Evolutionary conservation across 2,888 invertebrate species (phyloP), one percentile per base, ranked within the genome.

Genomic region (Ommatoiulus sabulosus): DNA sequence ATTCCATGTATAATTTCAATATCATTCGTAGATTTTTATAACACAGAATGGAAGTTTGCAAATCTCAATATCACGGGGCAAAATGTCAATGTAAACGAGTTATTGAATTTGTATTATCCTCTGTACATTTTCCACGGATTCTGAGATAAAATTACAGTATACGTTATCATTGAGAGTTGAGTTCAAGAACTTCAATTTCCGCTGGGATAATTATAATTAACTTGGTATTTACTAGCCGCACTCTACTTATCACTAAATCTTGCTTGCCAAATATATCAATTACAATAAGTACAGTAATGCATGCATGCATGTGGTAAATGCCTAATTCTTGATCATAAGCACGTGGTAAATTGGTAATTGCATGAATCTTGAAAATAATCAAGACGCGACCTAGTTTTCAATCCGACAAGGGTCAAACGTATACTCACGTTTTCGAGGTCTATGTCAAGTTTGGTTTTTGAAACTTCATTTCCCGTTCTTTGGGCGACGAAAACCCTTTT

Each of bases 401-500:
- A 8, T 8, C 52, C 52, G 15, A 52, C 10, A n/a, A n/a, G n/a
- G n/a, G n/a, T 7, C 48, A 46, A 46, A 52, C 52, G 8, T 15
- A 52, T 52, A 52, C 52, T 84, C 86, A 93, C 93, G 91, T 93
- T 90, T 84, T 93, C 92, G 52, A 93, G 90, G 10, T 90, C 90
- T 46, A 93, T 91, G 90, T 93, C 93, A 48, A 91, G 90, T 87
- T 91, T 90, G 5, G 91, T 91, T 92, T 92, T 92, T 4, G 92
- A 90, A n/a, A 93, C 92, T 44, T 91, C 90, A 89, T 86, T 90
- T n/a, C 91, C 91, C 10, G 93, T 93, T 44, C 93, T 90, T 85
- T 91, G 91, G 87, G 92, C 92, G 2, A 94, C 93, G 89, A 94
- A 91, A 24, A 94, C 93, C 20, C 91, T 91, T 90, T 92, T 92